Base-by-base conservation (phyloP, 2,888 invertebrate genomes). In the Scotopteryx bipunctaria region DNA sequence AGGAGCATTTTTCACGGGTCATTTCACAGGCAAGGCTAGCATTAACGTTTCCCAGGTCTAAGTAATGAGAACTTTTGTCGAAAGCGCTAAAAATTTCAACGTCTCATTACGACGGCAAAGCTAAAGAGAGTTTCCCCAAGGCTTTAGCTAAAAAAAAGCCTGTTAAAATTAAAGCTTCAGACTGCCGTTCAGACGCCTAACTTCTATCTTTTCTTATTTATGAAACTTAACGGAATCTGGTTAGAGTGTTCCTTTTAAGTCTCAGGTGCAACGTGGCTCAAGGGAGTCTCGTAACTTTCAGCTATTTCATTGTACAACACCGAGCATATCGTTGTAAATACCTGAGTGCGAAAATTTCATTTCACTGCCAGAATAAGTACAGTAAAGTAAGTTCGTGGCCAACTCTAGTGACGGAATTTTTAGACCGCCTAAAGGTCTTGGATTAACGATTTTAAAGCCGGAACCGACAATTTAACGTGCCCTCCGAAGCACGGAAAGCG, bases 231-330 rank as follows among this genome's bases (percentile, higher is more conserved):
- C 53, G 9, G 35, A 48, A 44, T 44, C 29, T 36, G 48, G 49
- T 47, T 57, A 55, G 48, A 63, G 61, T 57, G 67, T 63, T 63
- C 68, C 75, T 75, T 69, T 75, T 73, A 73, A 72, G 63, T 31
- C 67, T 42, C 74, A 75, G 75, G 71, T 75, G 75, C 58, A 66
- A 19, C 45, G 15, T 50, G 57, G 51, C 57, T 50, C 49, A 55
- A 31, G 51, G 60, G 59, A 60, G 59, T 49, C 52, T 51, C 67
- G 61, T 70, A 67, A 72, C 66, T 73, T 66, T 32, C 25, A 62
- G 58, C 57, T 69, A 70, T 69, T 66, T 64, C 37, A 66, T 44
- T 45, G 41, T 32, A 29, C 15, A 19, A 16, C 31, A 15, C 4
- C 5, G 21, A 23, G 40, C 16, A 47, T 31, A 32, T 19, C 31